Evolutionary conservation across 2,888 invertebrate species (phyloP).

Genomic region (Gerris lacustris): DNA sequence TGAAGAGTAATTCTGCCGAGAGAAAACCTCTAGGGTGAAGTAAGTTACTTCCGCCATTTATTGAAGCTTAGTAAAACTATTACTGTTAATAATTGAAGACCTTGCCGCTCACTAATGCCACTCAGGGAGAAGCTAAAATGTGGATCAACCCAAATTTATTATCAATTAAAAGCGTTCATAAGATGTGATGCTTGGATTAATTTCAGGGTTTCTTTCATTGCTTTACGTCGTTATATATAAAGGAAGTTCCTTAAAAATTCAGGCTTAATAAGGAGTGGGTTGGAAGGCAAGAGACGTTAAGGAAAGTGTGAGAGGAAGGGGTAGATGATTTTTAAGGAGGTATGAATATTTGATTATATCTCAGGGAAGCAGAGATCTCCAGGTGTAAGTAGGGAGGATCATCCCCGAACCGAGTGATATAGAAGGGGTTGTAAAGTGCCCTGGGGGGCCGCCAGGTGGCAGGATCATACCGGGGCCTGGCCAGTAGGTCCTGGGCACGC

Average conservation of each 20-base stretch:
- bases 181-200: neutral
- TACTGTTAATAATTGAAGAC: too few species aligned
- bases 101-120: too few species aligned
- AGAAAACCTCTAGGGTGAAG: too few species aligned
- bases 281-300: too few species aligned
- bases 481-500: neutral
- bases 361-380: neutral
- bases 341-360: slow-evolving; percentile 3
- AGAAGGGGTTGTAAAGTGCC: neutral
- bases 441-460: neutral
- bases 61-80: too few species aligned
- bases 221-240: neutral
- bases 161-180: too few species aligned
- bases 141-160: too few species aligned
- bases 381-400: neutral
- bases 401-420: neutral
- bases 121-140: too few species aligned
- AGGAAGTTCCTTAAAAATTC: neutral
- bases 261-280: neutral
- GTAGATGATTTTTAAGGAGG: neutral
- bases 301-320: neutral
- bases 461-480: neutral
- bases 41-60: too few species aligned
- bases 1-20: too few species aligned
- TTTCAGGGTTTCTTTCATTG: neutral